Base-by-base conservation (phyloP, 2,113 vertebrate genomes). In the Cepphus grylle region DNA sequence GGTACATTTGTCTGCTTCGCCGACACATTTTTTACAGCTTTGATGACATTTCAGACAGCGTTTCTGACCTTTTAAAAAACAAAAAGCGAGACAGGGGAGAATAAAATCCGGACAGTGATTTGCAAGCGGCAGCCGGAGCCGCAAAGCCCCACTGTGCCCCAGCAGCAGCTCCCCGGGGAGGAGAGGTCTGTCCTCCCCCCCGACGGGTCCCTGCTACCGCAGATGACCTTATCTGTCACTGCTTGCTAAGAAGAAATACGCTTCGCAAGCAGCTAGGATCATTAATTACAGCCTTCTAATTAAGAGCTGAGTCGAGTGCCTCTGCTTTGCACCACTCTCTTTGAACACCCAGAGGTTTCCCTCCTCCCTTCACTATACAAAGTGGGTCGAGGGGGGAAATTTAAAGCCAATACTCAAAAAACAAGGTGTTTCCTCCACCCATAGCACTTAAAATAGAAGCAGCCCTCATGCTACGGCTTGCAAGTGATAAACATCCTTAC, bases 21-120 rank as follows among this genome's bases (percentile, higher is more conserved):
- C 95, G 5, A 97, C 40, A 36, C 99, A 99, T 83, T 97, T 98
- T 95, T 97, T 97, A 95, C 99, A 99, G 96, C 97, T 98, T 53
- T 98, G 97, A 87, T 99, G 98, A 88, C 99, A 99, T 93, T 97
- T 98, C 84, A 98, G 96, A 95, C 99, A 99, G 80, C 85, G 97
- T 90, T 97, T 99, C 97, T 99, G 98, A 98, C 94, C 99, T 99
- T 97, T 96, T 76, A 87, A 80, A 84, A 95, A 91, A 93, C 81
- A 91, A 93, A 91, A 93, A 95, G 47, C 21, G 13, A 93, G 27
- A 16, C 12, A 47, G 30, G 29, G 13, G 34, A 47, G 80, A 88
- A 86, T 94, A 69, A 84, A 79, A 85, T 29, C 42, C 0, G 10
- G 73, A 81, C 5, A 9, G 65, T 90, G 80, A 95, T 86, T 95